Evolutionary conservation across 2,888 invertebrate species (phyloP).

Genomic region (Palloptera scutellata): DNA sequence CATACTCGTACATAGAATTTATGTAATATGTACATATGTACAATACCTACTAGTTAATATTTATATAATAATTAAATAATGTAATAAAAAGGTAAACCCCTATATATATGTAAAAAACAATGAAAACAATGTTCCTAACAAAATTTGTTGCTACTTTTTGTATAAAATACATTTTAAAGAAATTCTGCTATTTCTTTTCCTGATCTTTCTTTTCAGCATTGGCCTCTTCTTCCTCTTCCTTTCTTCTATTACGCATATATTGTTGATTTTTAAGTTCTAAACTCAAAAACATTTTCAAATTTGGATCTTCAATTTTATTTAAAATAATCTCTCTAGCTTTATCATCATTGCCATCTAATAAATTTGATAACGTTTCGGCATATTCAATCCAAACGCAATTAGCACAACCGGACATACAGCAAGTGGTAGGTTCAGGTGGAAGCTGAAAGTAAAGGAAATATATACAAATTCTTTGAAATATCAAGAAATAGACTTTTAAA

Average conservation of each 20-base stretch:
- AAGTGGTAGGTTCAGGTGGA: conserved; percentile 75
- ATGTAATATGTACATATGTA: too few relatives aligned
- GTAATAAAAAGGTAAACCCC: too few relatives aligned
- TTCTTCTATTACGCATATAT: not conserved
- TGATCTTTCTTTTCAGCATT: conserved; percentile 23
- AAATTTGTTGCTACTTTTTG: too few relatives aligned
- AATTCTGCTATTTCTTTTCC: conserved; percentile 1
- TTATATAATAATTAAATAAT: too few relatives aligned
- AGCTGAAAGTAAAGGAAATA: conserved; percentile 46
- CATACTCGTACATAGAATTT: too few relatives aligned
- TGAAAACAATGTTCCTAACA: too few relatives aligned
- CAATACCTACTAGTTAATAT: too few relatives aligned
- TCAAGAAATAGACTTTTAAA: too few relatives aligned
- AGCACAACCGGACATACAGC: conserved; percentile 91
- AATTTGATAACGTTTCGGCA: conserved; percentile 77
- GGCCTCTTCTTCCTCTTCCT: conserved; percentile 16
- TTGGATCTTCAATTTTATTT: conserved; percentile 79
- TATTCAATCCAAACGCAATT: conserved; percentile 95
- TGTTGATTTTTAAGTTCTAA: conserved; percentile 72
- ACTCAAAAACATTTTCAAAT: conserved; percentile 81
- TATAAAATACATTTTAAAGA: too few relatives aligned
- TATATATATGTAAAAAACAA: too few relatives aligned
- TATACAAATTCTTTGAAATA: not conserved
- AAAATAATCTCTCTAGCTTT: conserved; percentile 76
- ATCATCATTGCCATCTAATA: conserved; percentile 73